Percentiles rank a stretch among this genome's conserved stretches.
Evolutionary conservation across 2,113 vertebrate species (phyloP).

Genomic region (Ramphastos sulfuratus): DNA sequence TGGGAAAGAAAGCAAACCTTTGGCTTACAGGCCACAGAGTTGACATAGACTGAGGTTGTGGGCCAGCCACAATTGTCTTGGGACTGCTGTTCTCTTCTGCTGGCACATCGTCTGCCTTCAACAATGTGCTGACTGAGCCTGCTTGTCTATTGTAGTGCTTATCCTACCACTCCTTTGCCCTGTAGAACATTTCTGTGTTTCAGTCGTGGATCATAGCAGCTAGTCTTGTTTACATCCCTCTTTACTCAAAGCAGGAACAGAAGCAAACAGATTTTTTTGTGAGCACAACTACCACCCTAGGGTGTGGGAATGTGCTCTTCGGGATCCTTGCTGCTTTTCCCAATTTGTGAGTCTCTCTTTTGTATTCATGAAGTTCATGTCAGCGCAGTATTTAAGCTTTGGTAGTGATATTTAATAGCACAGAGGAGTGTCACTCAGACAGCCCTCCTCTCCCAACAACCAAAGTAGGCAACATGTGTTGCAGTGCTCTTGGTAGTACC

Average conservation of each 20-base stretch:
- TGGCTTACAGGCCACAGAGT: slow-evolving; percentile 46
- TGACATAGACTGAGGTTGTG: slow-evolving; percentile 47
- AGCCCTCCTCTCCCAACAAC: not conserved
- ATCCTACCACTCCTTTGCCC: slow-evolving; percentile 41
- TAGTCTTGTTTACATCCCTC: not conserved
- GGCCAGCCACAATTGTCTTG: slow-evolving; percentile 58
- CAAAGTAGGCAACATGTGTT: rapidly evolving
- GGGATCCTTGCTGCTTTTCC: not conserved
- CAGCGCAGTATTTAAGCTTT: not conserved
- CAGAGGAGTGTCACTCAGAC: not conserved
- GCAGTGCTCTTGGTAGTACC: not conserved
- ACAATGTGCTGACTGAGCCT: slow-evolving; percentile 55
- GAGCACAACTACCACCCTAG: not conserved
- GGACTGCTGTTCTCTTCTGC: slow-evolving; percentile 52
- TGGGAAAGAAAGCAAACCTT: slow-evolving; percentile 51
- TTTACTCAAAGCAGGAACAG: not conserved
- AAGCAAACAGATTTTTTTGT: not conserved
- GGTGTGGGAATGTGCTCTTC: not conserved
- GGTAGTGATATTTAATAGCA: not conserved
- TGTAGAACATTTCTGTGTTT: slow-evolving; percentile 25
- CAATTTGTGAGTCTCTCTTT: not conserved
- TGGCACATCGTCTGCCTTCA: slow-evolving; percentile 55
- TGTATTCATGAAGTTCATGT: not conserved
- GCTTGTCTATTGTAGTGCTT: not conserved
- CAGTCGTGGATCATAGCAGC: not conserved